Percentiles rank a stretch among this genome's conserved stretches.
phyloP scores from a whole-genome alignment of 2,797 vertebrate species.

The Hephaestus fuliginosus region DNA sequence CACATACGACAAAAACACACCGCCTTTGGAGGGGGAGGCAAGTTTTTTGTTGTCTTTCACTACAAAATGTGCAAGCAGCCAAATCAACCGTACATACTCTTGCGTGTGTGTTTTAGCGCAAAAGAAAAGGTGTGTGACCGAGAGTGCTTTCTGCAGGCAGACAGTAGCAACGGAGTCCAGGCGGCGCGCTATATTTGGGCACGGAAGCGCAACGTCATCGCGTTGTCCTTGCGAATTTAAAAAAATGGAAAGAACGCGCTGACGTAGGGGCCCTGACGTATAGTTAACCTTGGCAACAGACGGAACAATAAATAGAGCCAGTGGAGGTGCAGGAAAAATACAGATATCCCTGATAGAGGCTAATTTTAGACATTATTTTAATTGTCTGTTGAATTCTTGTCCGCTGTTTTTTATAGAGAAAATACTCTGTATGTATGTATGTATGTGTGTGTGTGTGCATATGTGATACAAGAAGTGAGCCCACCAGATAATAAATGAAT shows the following conservation, averaged over 20 bases:
- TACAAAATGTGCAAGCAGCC: too few species aligned
- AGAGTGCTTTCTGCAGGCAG: not conserved
- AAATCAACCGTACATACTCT: not conserved
- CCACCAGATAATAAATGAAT: slow-evolving; percentile 46
- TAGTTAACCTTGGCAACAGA: slow-evolving; percentile 83
- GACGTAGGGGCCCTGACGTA: slow-evolving; percentile 82
- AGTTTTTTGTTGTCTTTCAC: not conserved
- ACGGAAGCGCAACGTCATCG: slow-evolving; percentile 81
- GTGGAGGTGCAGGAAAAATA: slow-evolving; percentile 68
- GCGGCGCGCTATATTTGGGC: slow-evolving; percentile 77
- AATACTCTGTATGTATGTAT: not conserved
- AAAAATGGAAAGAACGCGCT: slow-evolving; percentile 81
- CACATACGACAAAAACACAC: not conserved
- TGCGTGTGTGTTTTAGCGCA: not conserved
- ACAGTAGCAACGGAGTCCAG: slow-evolving; percentile 8
- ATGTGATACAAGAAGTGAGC: not conserved
- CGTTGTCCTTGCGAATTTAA: slow-evolving; percentile 65
- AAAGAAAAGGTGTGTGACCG: not conserved
- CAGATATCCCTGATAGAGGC: slow-evolving; percentile 49
- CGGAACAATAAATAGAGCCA: slow-evolving; percentile 83
- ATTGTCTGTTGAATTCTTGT: slow-evolving; percentile 37
- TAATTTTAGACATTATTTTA: slow-evolving; percentile 61
- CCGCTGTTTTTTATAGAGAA: not conserved
- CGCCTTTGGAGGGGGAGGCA: not conserved
- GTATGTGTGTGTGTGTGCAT: not conserved